phyloP scores from a whole-genome alignment of 2,888 invertebrate species.

The Coronaproctus castanopsis region DNA sequence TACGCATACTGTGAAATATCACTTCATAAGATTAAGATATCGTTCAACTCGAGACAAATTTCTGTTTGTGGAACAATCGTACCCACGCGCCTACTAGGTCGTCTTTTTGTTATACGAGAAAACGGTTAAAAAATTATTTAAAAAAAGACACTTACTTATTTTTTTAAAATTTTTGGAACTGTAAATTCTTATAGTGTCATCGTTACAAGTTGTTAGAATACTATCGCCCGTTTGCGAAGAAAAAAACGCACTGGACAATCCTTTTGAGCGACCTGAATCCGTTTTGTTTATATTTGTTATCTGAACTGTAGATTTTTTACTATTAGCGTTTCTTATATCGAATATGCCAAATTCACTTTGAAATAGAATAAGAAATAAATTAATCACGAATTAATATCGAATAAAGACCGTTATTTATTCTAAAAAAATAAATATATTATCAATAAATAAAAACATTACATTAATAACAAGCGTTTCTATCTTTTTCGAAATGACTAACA shows the following conservation, averaged over 20 bases:
- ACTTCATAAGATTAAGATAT: too few species aligned
- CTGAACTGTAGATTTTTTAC: conserved; percentile 16
- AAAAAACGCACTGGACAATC: conserved; percentile 27
- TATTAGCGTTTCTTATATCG: conserved; percentile 25
- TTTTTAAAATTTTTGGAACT: conserved; percentile 4
- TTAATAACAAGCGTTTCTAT: background rate
- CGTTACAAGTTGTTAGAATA: conserved; percentile 26
- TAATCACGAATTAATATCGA: background rate
- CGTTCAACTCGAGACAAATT: too few species aligned
- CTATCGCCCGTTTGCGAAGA: conserved; percentile 27
- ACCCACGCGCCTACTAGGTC: too few species aligned
- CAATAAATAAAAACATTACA: background rate
- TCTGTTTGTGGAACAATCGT: too few species aligned
- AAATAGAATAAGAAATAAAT: conserved; percentile 7
- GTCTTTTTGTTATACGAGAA: too few species aligned
- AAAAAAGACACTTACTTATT: conserved; percentile 3
- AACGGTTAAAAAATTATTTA: too few species aligned
- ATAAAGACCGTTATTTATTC: background rate
- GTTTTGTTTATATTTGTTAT: too few species aligned
- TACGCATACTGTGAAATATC: too few species aligned
- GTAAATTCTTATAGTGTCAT: conserved; percentile 25
- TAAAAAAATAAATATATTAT: background rate
- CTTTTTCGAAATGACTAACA: too few species aligned
- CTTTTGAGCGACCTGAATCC: conserved; percentile 20
- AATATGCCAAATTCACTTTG: conserved; percentile 24